Percentiles rank a stretch among this genome's conserved stretches.
Evolutionary conservation across 2,113 vertebrate genomes (phyloP).

Genomic region (Balaeniceps rex): DNA sequence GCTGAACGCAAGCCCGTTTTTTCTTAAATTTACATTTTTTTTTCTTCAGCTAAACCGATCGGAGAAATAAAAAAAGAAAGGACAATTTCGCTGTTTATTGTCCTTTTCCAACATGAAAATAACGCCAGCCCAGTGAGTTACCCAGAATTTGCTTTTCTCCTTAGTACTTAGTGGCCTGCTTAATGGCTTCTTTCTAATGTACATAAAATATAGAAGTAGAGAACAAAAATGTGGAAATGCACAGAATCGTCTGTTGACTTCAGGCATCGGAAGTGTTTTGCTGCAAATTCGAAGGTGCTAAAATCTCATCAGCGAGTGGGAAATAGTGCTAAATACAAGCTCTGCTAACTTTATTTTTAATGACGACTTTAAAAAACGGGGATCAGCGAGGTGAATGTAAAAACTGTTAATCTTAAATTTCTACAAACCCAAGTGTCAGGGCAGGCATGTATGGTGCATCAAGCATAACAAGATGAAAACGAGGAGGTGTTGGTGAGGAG

Average conservation of each 20-base stretch:
- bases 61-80: background rate
- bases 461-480: constrained; percentile 84
- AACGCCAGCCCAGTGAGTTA: background rate
- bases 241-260: constrained; percentile 14
- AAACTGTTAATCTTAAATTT: constrained; percentile 83
- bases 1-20: background rate
- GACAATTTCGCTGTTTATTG: background rate
- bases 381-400: constrained; percentile 78
- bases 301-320: constrained; percentile 50
- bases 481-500: constrained; percentile 73
- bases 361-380: constrained; percentile 67
- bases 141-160: constrained; percentile 14
- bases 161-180: background rate
- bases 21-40: constrained; percentile 2
- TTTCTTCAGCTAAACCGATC: background rate
- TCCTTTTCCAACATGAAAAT: background rate
- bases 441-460: constrained; percentile 77
- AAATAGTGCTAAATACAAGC: constrained; percentile 61
- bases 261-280: constrained; percentile 44
- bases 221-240: background rate
- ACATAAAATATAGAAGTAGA: background rate
- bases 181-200: background rate
- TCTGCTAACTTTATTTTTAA: constrained; percentile 77
- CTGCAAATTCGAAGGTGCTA: constrained; percentile 55
- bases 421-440: constrained; percentile 81